Evolutionary conservation across 2,888 invertebrate genomes (phyloP).

Genomic region (Pristionchus entomophagus): DNA sequence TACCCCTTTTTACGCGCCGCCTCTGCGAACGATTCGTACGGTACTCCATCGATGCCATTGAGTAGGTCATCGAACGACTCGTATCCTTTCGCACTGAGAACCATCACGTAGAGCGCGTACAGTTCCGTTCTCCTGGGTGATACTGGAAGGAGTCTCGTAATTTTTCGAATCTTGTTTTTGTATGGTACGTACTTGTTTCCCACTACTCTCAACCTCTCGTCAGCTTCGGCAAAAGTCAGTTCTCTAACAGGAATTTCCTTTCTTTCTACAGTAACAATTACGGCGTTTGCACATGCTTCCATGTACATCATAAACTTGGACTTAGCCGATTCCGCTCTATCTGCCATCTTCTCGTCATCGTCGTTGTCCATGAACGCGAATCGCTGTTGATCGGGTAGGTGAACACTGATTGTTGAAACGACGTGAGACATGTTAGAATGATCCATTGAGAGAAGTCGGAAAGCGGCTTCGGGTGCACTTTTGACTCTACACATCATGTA

Average conservation of each 20-base stretch:
- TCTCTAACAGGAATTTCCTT: neutral
- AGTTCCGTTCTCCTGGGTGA: neutral
- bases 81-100: neutral
- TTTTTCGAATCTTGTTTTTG: neutral
- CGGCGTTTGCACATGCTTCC: too few relatives aligned
- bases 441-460: neutral
- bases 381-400: slow-evolving; percentile 11
- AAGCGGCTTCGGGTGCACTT: too few relatives aligned
- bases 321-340: neutral
- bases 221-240: neutral
- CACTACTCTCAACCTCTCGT: neutral
- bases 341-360: neutral
- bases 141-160: neutral
- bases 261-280: neutral
- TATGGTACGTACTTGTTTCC: neutral
- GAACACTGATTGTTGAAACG: neutral
- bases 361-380: neutral
- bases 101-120: slow-evolving; percentile 34
- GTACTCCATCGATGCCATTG: neutral
- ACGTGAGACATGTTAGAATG: neutral
- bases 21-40: neutral
- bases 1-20: slow-evolving; percentile 11
- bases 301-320: too few relatives aligned
- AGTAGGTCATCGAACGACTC: slow-evolving; percentile 6
- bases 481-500: slow-evolving; percentile 6